Evolutionary conservation across 1,140 invertebrate species (phyloP), one percentile per base, ranked within the genome.

Genomic region (Drosophila nigrodunni): DNA sequence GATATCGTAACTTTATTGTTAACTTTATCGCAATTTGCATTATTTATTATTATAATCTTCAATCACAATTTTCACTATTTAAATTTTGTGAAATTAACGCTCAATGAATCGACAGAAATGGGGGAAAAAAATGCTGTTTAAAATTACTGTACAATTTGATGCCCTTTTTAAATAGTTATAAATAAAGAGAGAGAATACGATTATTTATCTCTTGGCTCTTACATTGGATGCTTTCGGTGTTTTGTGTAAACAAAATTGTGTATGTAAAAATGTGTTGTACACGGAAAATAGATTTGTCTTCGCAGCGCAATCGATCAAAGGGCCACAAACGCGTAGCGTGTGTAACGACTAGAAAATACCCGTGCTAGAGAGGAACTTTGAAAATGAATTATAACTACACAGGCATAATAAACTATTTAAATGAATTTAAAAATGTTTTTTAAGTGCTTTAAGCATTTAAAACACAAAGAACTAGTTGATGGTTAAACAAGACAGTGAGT

Each of bases 31-130:
- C 49, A 55, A 55, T 5, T 39, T 35, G 15, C 30, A 54, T 54
- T 54, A 35, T 35, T 35, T 35, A 35, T 8, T 30, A 7, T 25
- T 30, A 13, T 35, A 9, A 57, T 57, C 25, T 35, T 37, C 9
- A 57, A 11, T 30, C 59, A 35, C 30, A 71, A 46, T 66, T 68
- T 78, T 73, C 59, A 88, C 77, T 52, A 75, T 82, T 82, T 82
- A 43, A 87, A 83, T 80, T 78, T 30, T 77, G 70, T 72, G 80
- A 83, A 83, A 87, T 89, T 83, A 89, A 83, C 67, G 57, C 70
- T 61, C 57, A 74, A 80, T 89, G 83, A 87, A 80, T 87, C 83
- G 76, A 77, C 83, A 83, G 25, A 30, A 30, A 30, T 5, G 25
- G 6, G 25, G 4, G 25, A 30, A 30, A 30, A 25, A 30, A 30